These are phyloP conservation scores for Philaethria dido DNA, from an alignment of 2,888 invertebrate species.

Conservation along the genomic window DNA sequence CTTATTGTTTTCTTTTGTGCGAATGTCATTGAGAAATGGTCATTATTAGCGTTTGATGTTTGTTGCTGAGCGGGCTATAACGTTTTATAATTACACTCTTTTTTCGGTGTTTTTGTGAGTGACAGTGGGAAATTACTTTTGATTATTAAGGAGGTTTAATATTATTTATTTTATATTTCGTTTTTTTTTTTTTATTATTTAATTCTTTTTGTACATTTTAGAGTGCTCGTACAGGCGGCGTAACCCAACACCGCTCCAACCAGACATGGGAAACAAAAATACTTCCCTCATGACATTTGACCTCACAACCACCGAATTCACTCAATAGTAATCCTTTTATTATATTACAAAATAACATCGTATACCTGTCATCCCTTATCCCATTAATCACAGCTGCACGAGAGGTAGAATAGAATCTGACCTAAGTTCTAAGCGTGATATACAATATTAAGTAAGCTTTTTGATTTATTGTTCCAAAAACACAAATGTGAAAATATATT, in stretches of 20 bases:
- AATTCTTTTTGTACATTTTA: too few relatives aligned
- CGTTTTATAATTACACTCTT: constrained; percentile 41
- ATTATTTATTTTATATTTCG: too few relatives aligned
- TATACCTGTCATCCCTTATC: constrained; percentile 69
- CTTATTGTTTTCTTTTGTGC: constrained; percentile 78
- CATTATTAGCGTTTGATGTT: constrained; percentile 78
- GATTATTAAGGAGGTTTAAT: neutral
- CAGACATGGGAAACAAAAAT: too few relatives aligned
- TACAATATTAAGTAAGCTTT: constrained; percentile 11
- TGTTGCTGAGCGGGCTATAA: constrained; percentile 50
- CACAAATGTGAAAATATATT: neutral
- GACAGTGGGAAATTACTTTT: neutral
- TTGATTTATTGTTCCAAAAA: constrained; percentile 1
- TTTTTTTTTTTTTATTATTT: too few relatives aligned
- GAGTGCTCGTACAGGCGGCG: too few relatives aligned
- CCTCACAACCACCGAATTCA: neutral
- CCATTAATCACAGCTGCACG: constrained; percentile 69
- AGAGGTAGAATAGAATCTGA: constrained; percentile 1
- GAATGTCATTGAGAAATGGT: constrained; percentile 76
- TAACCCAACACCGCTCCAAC: too few relatives aligned
- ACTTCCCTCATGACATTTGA: too few relatives aligned
- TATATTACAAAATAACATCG: constrained; percentile 49
- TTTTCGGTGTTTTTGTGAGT: neutral
- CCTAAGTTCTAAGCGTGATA: constrained; percentile 14
- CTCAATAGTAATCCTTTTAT: neutral